Conservation (phyloP, 2,113 vertebrate genomes). For the Entomyzon cyanotis region DNA sequence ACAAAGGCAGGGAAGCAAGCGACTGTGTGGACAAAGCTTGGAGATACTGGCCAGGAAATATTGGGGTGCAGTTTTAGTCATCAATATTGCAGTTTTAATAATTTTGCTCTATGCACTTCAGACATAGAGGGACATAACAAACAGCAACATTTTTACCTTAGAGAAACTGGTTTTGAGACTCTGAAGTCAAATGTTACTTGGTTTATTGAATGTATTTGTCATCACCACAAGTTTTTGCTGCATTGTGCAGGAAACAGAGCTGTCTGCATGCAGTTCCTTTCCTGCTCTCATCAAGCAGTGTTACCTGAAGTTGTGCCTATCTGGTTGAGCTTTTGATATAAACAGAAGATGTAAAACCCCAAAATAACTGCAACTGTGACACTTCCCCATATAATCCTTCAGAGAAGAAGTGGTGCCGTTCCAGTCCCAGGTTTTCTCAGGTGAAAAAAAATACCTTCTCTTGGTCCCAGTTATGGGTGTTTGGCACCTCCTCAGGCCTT, state of each 20-base stretch:
- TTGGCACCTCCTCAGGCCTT: background rate
- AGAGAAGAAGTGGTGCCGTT: background rate
- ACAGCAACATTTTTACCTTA: background rate
- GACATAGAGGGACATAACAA: background rate
- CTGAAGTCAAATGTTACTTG: background rate
- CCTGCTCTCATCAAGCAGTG: background rate
- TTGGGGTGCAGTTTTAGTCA: accelerated
- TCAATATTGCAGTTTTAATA: background rate
- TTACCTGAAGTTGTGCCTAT: background rate
- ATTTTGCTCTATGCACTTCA: background rate
- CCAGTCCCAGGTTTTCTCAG: background rate
- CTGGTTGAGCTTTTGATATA: background rate
- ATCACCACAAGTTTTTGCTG: background rate
- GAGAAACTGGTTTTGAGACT: background rate
- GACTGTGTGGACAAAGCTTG: background rate
- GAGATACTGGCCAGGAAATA: background rate
- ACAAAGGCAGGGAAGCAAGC: background rate
- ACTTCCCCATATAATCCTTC: background rate
- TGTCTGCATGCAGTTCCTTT: background rate
- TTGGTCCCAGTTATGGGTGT: accelerated
- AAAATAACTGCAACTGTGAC: background rate
- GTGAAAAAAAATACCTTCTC: background rate
- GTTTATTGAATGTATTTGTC: background rate
- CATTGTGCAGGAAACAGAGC: background rate
- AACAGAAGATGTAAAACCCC: background rate